Percentiles rank a stretch among this genome's conserved stretches.
Evolutionary conservation across 2,888 invertebrate genomes (phyloP).

Genomic region (Eristalinus sepulchralis): DNA sequence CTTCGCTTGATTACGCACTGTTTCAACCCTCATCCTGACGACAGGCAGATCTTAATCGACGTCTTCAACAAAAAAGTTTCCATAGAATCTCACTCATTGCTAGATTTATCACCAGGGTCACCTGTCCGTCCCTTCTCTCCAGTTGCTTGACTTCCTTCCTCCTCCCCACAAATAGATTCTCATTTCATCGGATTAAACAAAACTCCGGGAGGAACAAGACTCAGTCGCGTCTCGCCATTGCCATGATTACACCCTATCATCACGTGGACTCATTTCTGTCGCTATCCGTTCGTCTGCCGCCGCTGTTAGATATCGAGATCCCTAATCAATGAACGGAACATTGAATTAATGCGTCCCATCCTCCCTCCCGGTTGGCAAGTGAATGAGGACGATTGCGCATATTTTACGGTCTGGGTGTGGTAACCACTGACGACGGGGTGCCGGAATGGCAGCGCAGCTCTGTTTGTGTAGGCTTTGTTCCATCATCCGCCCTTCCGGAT

Average conservation of each 20-base stretch:
- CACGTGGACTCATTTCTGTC: background rate
- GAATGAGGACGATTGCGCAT: slow-evolving; percentile 46
- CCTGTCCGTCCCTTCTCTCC: background rate
- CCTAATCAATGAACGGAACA: slow-evolving; percentile 63
- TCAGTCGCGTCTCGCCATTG: slow-evolving; percentile 25
- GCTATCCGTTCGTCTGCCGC: background rate
- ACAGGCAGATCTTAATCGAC: background rate
- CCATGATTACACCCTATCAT: slow-evolving; percentile 61
- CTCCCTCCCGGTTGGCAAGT: background rate
- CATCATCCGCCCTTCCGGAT: background rate
- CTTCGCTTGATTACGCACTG: background rate
- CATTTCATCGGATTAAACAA: too few relatives aligned
- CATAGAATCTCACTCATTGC: slow-evolving; percentile 9
- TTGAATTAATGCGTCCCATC: slow-evolving; percentile 61
- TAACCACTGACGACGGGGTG: slow-evolving; percentile 40
- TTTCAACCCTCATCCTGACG: background rate
- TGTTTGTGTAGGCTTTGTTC: slow-evolving; percentile 32
- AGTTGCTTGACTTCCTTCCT: background rate
- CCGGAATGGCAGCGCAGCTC: slow-evolving; percentile 21
- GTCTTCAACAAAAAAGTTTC: background rate
- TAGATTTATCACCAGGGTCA: slow-evolving; percentile 23
- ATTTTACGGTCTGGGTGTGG: slow-evolving; percentile 59
- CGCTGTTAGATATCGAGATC: slow-evolving; percentile 32
- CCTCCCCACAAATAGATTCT: background rate
- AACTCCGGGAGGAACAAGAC: slow-evolving; percentile 14